Percentiles rank a stretch among this genome's conserved stretches.
Conservation (phyloP, 2,113 vertebrate species). For the Chaetops frenatus region DNA sequence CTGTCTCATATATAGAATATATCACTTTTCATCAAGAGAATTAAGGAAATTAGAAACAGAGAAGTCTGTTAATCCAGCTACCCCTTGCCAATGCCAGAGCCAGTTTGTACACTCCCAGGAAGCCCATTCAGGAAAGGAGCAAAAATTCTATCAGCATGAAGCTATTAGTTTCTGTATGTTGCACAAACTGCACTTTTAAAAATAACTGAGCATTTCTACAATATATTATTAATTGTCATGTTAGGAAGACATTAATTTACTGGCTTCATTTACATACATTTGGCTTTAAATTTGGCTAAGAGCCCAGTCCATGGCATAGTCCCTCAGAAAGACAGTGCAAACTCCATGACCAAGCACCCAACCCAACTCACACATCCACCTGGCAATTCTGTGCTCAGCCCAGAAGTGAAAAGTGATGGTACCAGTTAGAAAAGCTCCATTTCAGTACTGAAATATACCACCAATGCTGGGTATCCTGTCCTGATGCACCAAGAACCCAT, state of each 20-base stretch:
- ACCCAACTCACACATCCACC: not conserved
- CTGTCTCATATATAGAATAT: not conserved
- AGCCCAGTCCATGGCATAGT: not conserved
- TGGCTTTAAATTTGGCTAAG: not conserved
- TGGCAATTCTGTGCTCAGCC: not conserved
- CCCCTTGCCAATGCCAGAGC: not conserved
- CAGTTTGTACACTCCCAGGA: not conserved
- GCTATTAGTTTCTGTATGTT: not conserved
- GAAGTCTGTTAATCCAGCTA: not conserved
- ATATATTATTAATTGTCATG: not conserved
- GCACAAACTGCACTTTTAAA: not conserved
- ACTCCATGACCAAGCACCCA: not conserved
- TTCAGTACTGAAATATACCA: not conserved
- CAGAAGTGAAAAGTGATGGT: not conserved
- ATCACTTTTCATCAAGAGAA: not conserved
- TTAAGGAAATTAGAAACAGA: not conserved
- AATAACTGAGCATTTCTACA: not conserved
- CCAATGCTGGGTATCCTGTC: not conserved
- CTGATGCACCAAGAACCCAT: not conserved
- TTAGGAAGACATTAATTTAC: not conserved
- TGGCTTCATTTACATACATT: not conserved
- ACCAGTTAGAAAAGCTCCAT: not conserved
- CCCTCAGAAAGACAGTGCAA: not conserved
- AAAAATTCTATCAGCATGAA: not conserved
- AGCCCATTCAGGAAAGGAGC: not conserved